Conservation (phyloP, 1,140 invertebrate genomes). For the Trichonephila clavipes region DNA sequence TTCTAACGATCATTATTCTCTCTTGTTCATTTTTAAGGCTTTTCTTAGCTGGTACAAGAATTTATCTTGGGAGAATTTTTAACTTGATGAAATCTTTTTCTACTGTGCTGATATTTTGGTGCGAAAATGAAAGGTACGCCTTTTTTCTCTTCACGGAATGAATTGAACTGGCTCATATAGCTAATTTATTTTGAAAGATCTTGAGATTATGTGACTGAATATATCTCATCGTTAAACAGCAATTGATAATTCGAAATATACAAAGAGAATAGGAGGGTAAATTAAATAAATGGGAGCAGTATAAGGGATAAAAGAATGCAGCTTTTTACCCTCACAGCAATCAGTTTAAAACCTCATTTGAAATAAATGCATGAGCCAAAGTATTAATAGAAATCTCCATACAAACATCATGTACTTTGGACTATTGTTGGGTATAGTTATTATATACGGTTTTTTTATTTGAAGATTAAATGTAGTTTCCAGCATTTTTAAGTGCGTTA, state of each 20-base stretch:
- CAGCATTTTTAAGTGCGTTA: too few relatives aligned
- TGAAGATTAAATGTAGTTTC: too few relatives aligned
- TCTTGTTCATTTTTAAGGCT: constrained; percentile 34
- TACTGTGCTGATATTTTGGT: neutral
- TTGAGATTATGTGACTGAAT: neutral
- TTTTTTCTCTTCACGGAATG: neutral
- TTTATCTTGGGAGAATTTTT: constrained; percentile 16
- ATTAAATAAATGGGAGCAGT: neutral
- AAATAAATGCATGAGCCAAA: too few relatives aligned
- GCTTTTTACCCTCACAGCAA: neutral
- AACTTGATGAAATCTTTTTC: neutral
- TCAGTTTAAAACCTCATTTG: neutral
- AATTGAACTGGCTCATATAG: neutral
- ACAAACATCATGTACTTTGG: too few relatives aligned
- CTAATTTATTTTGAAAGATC: neutral
- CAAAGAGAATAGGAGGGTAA: neutral
- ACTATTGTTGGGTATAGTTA: too few relatives aligned
- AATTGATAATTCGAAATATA: neutral
- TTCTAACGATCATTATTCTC: constrained; percentile 57
- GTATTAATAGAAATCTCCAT: too few relatives aligned
- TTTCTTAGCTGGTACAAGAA: constrained; percentile 40
- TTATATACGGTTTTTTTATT: too few relatives aligned
- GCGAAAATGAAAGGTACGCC: neutral
- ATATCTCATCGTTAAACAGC: neutral
- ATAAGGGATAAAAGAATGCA: neutral